Percentiles rank a stretch among this genome's conserved stretches.
These are phyloP conservation scores for Sturnira hondurensis DNA, from an alignment of 2,113 vertebrate genomes.

Conservation along the genomic window DNA sequence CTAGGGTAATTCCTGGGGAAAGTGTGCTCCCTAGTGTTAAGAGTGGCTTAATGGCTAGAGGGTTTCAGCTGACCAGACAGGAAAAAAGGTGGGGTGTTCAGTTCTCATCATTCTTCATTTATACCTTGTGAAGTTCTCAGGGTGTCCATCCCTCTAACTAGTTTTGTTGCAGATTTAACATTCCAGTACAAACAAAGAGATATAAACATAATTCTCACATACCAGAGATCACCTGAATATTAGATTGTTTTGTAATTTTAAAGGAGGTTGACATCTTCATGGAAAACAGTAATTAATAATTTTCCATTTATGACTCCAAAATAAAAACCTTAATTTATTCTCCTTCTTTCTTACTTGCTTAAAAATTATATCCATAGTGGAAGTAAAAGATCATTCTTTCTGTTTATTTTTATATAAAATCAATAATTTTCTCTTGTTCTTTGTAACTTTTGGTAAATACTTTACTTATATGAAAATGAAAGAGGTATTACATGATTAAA, in stretches of 20 bases:
- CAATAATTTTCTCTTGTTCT: background rate
- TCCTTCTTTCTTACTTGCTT: background rate
- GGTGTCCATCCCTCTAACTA: fast-evolving
- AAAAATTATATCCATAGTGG: background rate
- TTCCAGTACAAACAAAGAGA: background rate
- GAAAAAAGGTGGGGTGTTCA: background rate
- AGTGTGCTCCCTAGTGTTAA: conserved; percentile 85
- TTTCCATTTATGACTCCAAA: background rate
- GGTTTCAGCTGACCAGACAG: background rate
- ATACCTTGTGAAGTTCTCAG: fast-evolving
- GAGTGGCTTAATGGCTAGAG: conserved; percentile 39
- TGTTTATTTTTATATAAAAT: background rate
- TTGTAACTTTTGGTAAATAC: background rate
- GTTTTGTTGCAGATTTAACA: background rate
- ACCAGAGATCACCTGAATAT: background rate
- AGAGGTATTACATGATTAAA: background rate
- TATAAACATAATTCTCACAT: background rate
- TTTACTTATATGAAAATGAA: background rate
- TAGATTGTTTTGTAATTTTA: background rate
- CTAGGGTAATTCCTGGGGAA: conserved; percentile 79
- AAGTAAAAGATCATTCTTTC: background rate
- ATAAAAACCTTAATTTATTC: background rate
- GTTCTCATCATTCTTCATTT: too few species aligned
- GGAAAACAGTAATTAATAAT: background rate
- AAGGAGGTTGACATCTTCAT: background rate